Conservation (phyloP, 1,140 invertebrate genomes). For the Telenomus remus region DNA sequence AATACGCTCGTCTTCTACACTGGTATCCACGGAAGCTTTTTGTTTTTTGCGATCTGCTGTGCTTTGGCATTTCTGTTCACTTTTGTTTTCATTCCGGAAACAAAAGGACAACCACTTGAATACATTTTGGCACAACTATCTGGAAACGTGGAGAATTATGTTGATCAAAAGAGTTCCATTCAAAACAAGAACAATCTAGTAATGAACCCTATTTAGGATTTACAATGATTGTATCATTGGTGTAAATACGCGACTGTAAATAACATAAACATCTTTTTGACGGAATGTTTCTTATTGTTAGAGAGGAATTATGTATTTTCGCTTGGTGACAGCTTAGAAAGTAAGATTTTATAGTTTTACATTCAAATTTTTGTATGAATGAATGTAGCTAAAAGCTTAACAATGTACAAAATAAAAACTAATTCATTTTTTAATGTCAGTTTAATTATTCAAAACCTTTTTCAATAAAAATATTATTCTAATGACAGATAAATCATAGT, state of each 20-base stretch:
- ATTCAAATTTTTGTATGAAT: too few relatives aligned
- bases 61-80: slow-evolving; percentile 55
- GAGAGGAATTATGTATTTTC: not conserved
- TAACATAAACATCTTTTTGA: not conserved
- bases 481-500: not conserved
- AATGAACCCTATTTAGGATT: slow-evolving; percentile 33
- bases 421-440: too few relatives aligned
- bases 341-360: too few relatives aligned
- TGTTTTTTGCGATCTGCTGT: slow-evolving; percentile 59
- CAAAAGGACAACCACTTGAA: slow-evolving; percentile 79
- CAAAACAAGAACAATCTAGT: slow-evolving; percentile 22
- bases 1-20: slow-evolving; percentile 55
- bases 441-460: too few relatives aligned
- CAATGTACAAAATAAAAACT: too few relatives aligned
- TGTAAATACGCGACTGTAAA: not conserved
- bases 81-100: slow-evolving; percentile 79
- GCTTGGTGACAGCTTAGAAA: too few relatives aligned
- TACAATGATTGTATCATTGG: not conserved
- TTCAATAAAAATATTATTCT: too few relatives aligned
- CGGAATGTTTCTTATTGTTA: not conserved
- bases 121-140: slow-evolving; percentile 74
- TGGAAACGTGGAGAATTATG: slow-evolving; percentile 38
- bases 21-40: slow-evolving; percentile 68
- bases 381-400: too few relatives aligned
- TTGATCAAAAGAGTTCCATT: slow-evolving; percentile 22